Base-by-base conservation (phyloP, 2,797 vertebrate species). In the Acrossocheilus wenchowensis region DNA sequence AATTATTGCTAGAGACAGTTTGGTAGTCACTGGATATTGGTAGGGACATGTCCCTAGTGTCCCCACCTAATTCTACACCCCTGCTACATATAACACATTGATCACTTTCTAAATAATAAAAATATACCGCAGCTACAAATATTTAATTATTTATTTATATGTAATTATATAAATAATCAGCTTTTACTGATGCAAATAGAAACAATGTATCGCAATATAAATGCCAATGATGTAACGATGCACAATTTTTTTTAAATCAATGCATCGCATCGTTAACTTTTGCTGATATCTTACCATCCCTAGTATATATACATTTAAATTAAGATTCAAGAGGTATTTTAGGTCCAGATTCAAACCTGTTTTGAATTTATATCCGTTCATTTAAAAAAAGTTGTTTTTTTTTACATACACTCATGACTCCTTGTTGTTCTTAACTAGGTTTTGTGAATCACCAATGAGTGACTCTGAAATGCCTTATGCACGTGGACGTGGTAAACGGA, bases 391-490 rank as follows among this genome's bases (percentile, higher is more conserved):
- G 26, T 23, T 7, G 45, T 48, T 66, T 66, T 66, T 66, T 52
- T 78, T 21, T 6, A 69, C 11, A 74, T 68, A n/a, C 15, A 50
- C 50, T 86, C 6, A 80, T 83, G 26, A 64, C 43, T 66, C 11
- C 30, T 64, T 83, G 73, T 64, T 83, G 26, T 60, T 87, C 78
- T 90, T 50, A 34, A 19, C 62, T 89, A 99, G 98, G 94, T 99
- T 99, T 94, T 99, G 98, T 75, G 98, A 99, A 90, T 99, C 98
- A 0, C 98, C 98, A 2, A 97, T 97, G 79, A 98, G 97, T 86
- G 98, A 99, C 92, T 94, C 98, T 84, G 98, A 99, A 91, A 95
- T 98, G 94, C 95, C 97, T 0, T 97, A 97, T 54, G 96, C 97
- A 48, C 97, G 98, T 6, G 98, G 98, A 72, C 95, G 98, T 68